Evolutionary conservation across 2,113 vertebrate genomes (phyloP).

Genomic region (Phoxinus phoxinus): DNA sequence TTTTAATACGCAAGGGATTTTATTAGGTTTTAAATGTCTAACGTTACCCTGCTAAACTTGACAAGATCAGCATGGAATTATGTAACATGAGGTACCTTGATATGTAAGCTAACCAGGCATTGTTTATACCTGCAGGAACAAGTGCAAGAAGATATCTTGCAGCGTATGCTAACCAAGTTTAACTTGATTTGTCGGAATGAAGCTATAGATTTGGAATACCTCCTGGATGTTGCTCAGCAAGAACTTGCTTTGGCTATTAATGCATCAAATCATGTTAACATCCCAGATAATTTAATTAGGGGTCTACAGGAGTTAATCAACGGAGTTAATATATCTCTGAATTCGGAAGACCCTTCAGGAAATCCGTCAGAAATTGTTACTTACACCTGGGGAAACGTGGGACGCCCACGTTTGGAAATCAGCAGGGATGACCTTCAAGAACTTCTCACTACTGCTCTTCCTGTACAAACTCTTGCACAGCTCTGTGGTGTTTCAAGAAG

Average conservation of each 20-base stretch:
- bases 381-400: not conserved
- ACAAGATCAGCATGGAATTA: not conserved
- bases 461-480: not conserved
- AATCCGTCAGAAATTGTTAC: not conserved
- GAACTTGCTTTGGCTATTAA: not conserved
- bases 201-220: not conserved
- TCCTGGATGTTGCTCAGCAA: not conserved
- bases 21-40: not conserved
- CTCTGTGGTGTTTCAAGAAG: slow-evolving; percentile 19
- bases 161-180: not conserved
- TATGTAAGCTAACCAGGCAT: not conserved
- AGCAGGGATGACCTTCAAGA: not conserved
- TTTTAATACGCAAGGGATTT: not conserved
- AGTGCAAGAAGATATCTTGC: not conserved
- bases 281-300: not conserved
- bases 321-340: not conserved
- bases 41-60: too few species aligned
- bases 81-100: too few species aligned
- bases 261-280: not conserved
- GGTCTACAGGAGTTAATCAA: not conserved
- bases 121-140: not conserved
- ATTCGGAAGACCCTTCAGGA: not conserved
- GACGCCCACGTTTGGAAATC: not conserved
- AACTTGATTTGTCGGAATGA: not conserved
- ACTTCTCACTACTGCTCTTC: not conserved